Conservation (phyloP, 1,140 invertebrate genomes). For the Brachionus asplanchnoidis region DNA sequence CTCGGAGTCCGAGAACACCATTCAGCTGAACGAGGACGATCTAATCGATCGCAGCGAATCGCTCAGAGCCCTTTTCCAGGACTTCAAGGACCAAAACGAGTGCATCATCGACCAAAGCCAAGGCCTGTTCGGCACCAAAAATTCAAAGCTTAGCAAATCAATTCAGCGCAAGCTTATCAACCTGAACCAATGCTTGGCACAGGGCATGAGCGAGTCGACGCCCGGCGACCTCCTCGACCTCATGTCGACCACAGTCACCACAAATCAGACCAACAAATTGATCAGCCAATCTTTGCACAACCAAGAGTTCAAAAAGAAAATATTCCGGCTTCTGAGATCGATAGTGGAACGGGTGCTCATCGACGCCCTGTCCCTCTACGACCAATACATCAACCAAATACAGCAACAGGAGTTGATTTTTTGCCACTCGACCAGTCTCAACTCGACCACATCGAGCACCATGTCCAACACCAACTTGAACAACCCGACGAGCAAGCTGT, state of each 20-base stretch:
- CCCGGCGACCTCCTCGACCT: background rate
- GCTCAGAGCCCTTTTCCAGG: background rate
- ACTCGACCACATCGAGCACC: background rate
- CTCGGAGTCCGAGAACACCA: background rate
- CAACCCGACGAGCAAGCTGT: constrained; percentile 83
- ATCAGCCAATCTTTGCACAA: background rate
- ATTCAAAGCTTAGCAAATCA: constrained; percentile 27
- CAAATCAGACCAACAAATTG: background rate
- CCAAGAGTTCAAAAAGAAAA: constrained; percentile 32
- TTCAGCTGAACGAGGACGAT: constrained; percentile 35
- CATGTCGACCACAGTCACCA: background rate
- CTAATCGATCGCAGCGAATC: background rate
- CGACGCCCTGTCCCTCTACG: background rate
- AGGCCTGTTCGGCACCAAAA: constrained; percentile 4
- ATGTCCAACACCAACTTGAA: constrained; percentile 75
- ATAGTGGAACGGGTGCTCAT: constrained; percentile 9
- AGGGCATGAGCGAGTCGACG: background rate
- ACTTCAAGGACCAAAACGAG: constrained; percentile 22
- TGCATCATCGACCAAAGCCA: constrained; percentile 6
- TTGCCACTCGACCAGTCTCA: background rate
- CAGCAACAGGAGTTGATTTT: constrained; percentile 3
- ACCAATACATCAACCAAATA: constrained; percentile 19
- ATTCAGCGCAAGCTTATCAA: constrained; percentile 29
- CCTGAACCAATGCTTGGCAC: background rate
- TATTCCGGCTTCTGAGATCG: constrained; percentile 1